These are phyloP conservation scores for Carabus problematicus DNA, from an alignment of 2,888 invertebrate species.

Conservation along the genomic window DNA sequence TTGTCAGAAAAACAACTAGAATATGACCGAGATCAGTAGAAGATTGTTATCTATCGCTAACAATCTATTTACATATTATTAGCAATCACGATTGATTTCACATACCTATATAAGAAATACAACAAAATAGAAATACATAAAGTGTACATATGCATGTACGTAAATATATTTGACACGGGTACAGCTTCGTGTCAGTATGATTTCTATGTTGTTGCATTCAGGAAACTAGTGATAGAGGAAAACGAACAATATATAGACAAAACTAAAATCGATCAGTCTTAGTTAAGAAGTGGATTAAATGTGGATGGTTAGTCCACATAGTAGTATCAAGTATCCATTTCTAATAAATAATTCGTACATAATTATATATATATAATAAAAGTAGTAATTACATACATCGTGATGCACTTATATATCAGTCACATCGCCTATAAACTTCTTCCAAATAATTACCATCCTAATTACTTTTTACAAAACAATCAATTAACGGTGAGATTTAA, in stretches of 20 bases:
- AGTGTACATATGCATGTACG: neutral
- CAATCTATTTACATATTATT: neutral
- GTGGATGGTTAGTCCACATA: neutral
- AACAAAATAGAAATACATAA: neutral
- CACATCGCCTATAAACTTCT: neutral
- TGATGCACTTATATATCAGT: conserved; percentile 13
- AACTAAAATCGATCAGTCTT: conserved; percentile 37
- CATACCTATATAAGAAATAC: neutral
- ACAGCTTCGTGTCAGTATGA: no score
- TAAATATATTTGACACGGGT: neutral
- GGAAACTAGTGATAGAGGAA: neutral
- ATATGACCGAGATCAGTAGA: conserved; percentile 37
- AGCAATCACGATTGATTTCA: neutral
- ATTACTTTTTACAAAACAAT: no score
- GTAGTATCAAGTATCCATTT: conserved; percentile 9
- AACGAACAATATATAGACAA: conserved; percentile 17
- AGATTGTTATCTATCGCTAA: conserved; percentile 23
- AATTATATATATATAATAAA: neutral
- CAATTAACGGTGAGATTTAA: conserved; percentile 8
- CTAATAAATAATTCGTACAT: conserved; percentile 22
- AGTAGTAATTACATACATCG: conserved; percentile 12
- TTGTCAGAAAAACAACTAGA: conserved; percentile 36
- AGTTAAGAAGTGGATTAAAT: conserved; percentile 22
- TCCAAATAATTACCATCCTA: neutral
- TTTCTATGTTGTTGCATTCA: no score